Evolutionary conservation across 2,797 vertebrate genomes (phyloP), one percentile per base, ranked within the genome.

Genomic region (Perodicticus potto): DNA sequence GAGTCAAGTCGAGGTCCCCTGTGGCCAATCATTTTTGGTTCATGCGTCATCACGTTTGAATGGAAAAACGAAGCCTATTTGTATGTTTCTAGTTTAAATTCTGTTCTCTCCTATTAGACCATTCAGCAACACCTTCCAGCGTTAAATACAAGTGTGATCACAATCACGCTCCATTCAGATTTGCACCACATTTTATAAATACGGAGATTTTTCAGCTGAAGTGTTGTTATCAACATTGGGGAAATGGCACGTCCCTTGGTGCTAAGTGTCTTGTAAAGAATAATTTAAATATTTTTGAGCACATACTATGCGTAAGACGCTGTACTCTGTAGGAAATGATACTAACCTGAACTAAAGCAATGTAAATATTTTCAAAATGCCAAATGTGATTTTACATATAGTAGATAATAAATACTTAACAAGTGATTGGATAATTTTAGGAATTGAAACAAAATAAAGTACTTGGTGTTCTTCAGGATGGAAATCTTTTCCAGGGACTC

Each of bases 221-320:
- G 82, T 94, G 94, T 89, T 87, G 82, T 88, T 63, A 82, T 91
- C 34, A 32, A 70, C 88, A 92, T 93, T 97, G 55, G 93, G 17
- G 49, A 94, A 96, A 96, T 25, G 59, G 96, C 53, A 29, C 59
- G 53, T 92, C 43, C 86, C 23, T 76, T 74, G 87, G 72, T 97
- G 93, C 87, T 82, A 97, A 94, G 63, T 19, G 61, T 53, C 96
- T 97, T 96, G 74, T 86, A 97, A 97, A 95, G 93, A 96, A 96
- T 86, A 95, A 89, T 80, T 76, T 73, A 86, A 91, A 83, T 88
- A 73, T 57, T 91, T 95, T 91, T 89, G 76, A 83, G 25, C 17
- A 70, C 27, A 22, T 77, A 37, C 22, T 83, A 57, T 37, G 25
- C 37, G 45, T 61, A 86, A 85, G 73, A 55, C 69, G 59, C 93